Percentiles rank a stretch among this genome's conserved stretches.
Evolutionary conservation across 2,888 invertebrate species (phyloP).

Genomic region (Cephalotes varians): DNA sequence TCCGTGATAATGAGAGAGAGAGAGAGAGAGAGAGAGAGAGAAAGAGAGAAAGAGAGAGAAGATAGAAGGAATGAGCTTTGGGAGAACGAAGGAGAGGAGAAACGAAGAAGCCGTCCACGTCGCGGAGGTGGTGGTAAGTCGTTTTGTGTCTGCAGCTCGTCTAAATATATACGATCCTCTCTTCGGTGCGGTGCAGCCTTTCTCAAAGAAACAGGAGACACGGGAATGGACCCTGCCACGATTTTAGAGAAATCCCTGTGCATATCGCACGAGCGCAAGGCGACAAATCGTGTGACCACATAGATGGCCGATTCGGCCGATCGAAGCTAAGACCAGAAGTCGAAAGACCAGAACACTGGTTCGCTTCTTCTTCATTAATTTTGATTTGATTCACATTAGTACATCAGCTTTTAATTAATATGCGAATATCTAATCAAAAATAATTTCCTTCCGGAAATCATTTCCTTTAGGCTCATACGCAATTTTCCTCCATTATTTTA

Average conservation of each 20-base stretch:
- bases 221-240: conserved; percentile 46
- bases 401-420: neutral
- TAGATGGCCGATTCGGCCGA: neutral
- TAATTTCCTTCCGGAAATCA: neutral
- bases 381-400: neutral
- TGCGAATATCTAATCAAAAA: neutral
- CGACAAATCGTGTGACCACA: conserved; percentile 2
- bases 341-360: neutral
- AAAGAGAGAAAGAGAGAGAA: conserved; percentile 26
- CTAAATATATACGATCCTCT: conserved; percentile 80
- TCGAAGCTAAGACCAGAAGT: neutral
- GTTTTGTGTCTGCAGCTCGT: conserved; percentile 83
- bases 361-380: neutral
- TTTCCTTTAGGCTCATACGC: neutral
- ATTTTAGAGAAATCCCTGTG: conserved; percentile 60
- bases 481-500: neutral
- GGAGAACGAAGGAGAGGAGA: conserved; percentile 37
- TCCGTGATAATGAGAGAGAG: conserved; percentile 34
- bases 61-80: conserved; percentile 27
- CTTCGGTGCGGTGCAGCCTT: conserved; percentile 69
- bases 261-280: neutral
- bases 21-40: conserved; percentile 18
- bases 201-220: conserved; percentile 57
- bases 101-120: conserved; percentile 39
- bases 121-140: conserved; percentile 80